Evolutionary conservation across 2,113 vertebrate species (phyloP).

Genomic region (human): DNA sequence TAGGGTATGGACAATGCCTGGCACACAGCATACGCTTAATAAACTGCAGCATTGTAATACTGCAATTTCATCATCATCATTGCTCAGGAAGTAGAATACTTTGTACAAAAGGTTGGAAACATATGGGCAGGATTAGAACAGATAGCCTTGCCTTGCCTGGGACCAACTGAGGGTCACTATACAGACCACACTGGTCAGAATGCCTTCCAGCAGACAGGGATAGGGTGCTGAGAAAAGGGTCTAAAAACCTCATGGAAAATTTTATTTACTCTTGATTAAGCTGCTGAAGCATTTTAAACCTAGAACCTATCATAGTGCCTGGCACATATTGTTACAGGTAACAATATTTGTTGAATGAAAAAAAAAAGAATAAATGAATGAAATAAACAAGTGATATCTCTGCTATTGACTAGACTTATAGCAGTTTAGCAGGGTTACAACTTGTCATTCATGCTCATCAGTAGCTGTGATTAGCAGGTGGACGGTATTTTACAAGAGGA

Average conservation of each 20-base stretch:
- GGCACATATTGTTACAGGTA: not conserved
- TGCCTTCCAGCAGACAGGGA: not conserved
- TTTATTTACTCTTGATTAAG: not conserved
- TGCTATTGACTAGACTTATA: not conserved
- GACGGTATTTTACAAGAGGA: not conserved
- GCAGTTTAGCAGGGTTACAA: not conserved
- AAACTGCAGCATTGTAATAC: not conserved
- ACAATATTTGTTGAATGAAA: not conserved
- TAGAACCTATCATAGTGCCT: not conserved
- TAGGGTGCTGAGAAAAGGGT: not conserved
- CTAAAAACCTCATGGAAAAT: not conserved
- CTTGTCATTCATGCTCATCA: not conserved
- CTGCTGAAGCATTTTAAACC: not conserved
- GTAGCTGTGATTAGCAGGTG: not conserved
- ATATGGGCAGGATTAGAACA: not conserved
- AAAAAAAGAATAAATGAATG: too few species aligned
- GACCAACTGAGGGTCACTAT: not conserved
- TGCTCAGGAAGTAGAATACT: constrained; percentile 9
- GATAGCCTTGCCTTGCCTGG: not conserved
- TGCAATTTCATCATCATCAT: not conserved
- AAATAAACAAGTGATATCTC: not conserved
- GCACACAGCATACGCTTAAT: not conserved
- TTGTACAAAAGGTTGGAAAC: not conserved
- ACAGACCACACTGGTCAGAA: not conserved
- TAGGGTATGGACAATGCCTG: not conserved